phyloP scores from a whole-genome alignment of 2,797 vertebrate species.

The Tympanoctomys barrerae region DNA sequence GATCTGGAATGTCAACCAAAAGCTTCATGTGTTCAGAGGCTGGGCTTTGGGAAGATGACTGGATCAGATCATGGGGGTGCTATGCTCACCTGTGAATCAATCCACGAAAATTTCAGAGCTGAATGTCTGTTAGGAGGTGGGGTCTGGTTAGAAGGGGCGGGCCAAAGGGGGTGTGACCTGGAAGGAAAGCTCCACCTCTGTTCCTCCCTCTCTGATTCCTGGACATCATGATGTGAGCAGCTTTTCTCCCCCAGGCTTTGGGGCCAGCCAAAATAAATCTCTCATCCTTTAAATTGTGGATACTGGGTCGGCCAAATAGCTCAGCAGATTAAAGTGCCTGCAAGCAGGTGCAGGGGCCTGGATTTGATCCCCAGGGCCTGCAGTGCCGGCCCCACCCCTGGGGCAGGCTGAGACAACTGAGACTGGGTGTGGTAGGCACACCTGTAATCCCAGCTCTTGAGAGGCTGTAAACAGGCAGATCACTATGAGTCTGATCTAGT shows the following conservation, averaged over 20 bases:
- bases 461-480: no score
- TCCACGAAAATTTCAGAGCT: background rate
- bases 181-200: background rate
- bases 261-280: background rate
- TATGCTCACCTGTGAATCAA: background rate
- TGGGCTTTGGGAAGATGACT: background rate
- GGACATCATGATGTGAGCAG: background rate
- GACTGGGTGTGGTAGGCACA: no score
- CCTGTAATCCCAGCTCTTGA: no score
- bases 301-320: no score
- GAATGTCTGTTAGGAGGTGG: background rate
- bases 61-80: background rate
- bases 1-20: background rate
- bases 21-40: background rate
- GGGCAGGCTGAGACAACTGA: no score
- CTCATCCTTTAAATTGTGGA: background rate
- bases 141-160: background rate
- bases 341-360: no score
- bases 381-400: no score
- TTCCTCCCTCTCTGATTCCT: background rate
- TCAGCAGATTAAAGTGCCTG: no score
- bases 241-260: background rate
- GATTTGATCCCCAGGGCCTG: no score
- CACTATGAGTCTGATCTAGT: no score
- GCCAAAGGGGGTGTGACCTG: background rate